These are phyloP conservation scores for Erpobdella octoculata DNA, from an alignment of 2,888 invertebrate genomes.

Conservation along the genomic window DNA sequence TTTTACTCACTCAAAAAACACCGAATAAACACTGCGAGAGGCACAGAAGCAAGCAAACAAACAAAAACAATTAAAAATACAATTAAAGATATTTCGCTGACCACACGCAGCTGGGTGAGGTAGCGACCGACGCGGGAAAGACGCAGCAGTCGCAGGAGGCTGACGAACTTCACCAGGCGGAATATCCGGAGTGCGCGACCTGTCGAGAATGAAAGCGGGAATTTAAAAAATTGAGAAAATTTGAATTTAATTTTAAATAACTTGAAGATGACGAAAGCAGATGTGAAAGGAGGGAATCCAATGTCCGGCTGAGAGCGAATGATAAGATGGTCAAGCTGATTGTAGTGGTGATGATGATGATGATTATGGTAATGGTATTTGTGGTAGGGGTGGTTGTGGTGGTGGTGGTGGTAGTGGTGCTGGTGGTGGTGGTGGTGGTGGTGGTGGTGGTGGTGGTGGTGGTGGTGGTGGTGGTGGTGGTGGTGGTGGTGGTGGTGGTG, in stretches of 20 bases:
- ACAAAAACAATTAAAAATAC: constrained; percentile 12
- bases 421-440: constrained; percentile 40
- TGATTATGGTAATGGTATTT: too few relatives aligned
- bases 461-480: constrained; percentile 65
- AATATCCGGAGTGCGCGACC: constrained; percentile 22
- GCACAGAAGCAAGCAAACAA: not conserved
- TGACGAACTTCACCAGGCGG: constrained; percentile 22
- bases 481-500: too few relatives aligned
- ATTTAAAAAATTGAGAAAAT: not conserved
- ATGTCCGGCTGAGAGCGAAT: not conserved
- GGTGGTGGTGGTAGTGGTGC: too few relatives aligned
- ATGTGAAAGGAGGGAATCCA: not conserved
- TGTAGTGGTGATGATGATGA: not conserved
- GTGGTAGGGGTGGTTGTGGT: too few relatives aligned
- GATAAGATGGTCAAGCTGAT: not conserved
- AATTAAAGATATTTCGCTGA: not conserved
- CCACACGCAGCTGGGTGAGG: constrained; percentile 13
- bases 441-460: constrained; percentile 57
- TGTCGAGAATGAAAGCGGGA: not conserved
- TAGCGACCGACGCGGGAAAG: constrained; percentile 19
- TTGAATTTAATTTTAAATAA: not conserved
- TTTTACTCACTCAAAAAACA: too few relatives aligned
- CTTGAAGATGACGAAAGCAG: not conserved
- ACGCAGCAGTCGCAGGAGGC: constrained; percentile 20
- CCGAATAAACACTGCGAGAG: too few relatives aligned